phyloP scores from a whole-genome alignment of 2,888 invertebrate genomes.

The Thysanoteuthis rhombus region DNA sequence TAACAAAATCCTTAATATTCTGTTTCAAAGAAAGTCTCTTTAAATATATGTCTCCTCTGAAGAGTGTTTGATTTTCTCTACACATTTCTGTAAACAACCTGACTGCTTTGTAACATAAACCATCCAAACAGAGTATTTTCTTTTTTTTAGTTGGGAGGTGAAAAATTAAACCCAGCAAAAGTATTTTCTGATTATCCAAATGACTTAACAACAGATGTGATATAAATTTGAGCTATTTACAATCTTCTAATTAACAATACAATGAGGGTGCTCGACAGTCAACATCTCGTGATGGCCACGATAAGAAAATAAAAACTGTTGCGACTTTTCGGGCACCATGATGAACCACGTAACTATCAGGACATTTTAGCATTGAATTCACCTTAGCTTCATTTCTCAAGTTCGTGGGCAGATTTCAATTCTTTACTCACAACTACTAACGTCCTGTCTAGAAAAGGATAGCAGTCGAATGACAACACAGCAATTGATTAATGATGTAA shows the following conservation, averaged over 20 bases:
- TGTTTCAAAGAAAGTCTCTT: not conserved
- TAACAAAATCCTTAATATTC: not conserved
- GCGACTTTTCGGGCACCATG: not conserved
- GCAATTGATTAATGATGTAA: not conserved
- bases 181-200: not conserved
- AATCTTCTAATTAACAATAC: not conserved
- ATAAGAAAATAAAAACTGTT: not conserved
- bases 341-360: conserved; percentile 12
- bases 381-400: not conserved
- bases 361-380: not conserved
- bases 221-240: not conserved
- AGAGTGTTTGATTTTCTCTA: no score
- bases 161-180: not conserved
- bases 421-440: not conserved
- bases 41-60: not conserved
- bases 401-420: not conserved
- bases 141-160: not conserved
- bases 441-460: not conserved
- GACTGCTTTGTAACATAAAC: not conserved
- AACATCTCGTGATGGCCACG: not conserved
- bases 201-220: not conserved
- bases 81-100: no score
- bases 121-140: not conserved
- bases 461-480: not conserved
- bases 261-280: not conserved